These are phyloP conservation scores for Drosophila borealis DNA, from an alignment of 2,888 invertebrate species.

Conservation along the genomic window DNA sequence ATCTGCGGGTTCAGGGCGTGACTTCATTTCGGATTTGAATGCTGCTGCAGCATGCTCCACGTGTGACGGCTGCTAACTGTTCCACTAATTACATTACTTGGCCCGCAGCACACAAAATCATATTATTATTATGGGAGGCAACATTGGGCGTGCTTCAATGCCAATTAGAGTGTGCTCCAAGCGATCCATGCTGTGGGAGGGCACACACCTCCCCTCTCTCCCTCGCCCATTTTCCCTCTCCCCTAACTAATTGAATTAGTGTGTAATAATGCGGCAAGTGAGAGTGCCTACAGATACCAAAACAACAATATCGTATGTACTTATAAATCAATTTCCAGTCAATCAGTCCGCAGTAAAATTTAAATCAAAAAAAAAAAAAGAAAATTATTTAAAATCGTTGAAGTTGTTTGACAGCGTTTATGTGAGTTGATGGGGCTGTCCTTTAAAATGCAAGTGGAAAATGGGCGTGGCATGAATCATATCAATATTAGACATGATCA, in stretches of 20 bases:
- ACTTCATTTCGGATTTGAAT: conserved; percentile 26
- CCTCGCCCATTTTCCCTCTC: neutral
- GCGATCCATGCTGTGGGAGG: conserved; percentile 46
- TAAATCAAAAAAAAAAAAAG: conserved; percentile 9
- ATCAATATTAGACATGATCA: neutral
- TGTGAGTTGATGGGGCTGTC: too few relatives aligned
- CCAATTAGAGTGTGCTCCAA: conserved; percentile 61
- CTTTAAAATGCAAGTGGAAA: neutral
- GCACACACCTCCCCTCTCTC: neutral
- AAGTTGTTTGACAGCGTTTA: neutral
- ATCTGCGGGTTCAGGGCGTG: conserved; percentile 41
- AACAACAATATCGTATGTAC: conserved; percentile 1
- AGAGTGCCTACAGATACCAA: conserved; percentile 27
- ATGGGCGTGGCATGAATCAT: neutral
- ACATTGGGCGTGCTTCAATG: conserved; percentile 72
- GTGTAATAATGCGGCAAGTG: conserved; percentile 47
- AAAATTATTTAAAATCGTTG: neutral
- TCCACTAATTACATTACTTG: conserved; percentile 62
- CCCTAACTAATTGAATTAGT: conserved; percentile 53
- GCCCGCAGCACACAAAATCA: conserved; percentile 59
- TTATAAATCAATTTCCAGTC: conserved; percentile 35
- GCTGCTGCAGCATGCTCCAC: conserved; percentile 32
- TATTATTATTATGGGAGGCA: conserved; percentile 67
- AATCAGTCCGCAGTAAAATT: conserved; percentile 54
- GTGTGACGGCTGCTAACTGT: conserved; percentile 39